These are phyloP conservation scores for Batillaria attramentaria DNA, from an alignment of 1,140 invertebrate genomes.

Conservation along the genomic window DNA sequence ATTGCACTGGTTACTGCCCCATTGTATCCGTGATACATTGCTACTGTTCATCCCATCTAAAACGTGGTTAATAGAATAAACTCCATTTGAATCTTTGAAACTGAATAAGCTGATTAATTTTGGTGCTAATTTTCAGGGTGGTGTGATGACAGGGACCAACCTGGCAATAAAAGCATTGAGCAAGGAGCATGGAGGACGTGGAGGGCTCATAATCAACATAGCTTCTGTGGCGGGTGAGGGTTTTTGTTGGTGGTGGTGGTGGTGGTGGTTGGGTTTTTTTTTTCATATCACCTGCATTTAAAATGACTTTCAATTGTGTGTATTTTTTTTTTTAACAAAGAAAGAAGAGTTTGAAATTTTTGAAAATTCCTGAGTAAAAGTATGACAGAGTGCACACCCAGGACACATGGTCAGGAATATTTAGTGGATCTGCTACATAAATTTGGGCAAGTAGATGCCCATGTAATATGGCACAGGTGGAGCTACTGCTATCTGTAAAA, in stretches of 20 bases:
- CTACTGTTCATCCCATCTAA: not conserved
- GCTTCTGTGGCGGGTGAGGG: conserved; percentile 48
- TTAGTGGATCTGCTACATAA: no score
- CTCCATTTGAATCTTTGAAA: not conserved
- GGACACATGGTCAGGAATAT: no score
- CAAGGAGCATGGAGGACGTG: conserved; percentile 43
- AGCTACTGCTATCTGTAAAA: no score
- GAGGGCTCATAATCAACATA: conserved; percentile 51
- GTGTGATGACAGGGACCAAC: conserved; percentile 48
- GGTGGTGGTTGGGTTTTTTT: not conserved
- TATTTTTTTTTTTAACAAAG: not conserved
- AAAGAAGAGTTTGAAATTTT: no score
- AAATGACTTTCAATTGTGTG: not conserved
- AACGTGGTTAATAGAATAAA: not conserved
- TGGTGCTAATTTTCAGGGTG: conserved; percentile 34
- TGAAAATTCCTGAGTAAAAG: no score
- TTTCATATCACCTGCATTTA: no score
- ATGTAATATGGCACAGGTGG: no score
- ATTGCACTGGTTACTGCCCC: no score
- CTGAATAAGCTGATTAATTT: no score
- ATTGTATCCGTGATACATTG: no score
- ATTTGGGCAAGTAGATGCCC: no score
- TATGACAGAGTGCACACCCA: no score
- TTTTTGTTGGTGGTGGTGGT: not conserved
- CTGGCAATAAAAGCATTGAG: conserved; percentile 45